Evolutionary conservation across 2,888 invertebrate species (phyloP).

Genomic region (Mythimna ferrago): DNA sequence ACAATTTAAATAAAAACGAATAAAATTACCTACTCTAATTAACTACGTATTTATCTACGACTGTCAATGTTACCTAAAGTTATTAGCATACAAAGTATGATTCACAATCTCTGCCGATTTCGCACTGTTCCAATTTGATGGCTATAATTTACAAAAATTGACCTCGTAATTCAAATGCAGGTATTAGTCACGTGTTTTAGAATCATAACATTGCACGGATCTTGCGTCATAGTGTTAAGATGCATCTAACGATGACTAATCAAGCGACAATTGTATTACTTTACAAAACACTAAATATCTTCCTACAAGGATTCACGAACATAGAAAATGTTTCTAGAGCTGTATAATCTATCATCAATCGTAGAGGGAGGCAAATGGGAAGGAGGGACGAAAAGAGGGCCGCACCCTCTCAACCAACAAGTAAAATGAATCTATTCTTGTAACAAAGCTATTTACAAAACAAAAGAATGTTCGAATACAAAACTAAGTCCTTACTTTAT

Average conservation of each 20-base stretch:
- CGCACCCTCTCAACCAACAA: slow-evolving; percentile 59
- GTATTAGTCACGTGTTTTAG: slow-evolving; percentile 48
- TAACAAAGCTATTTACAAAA: slow-evolving; percentile 51
- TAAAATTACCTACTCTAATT: neutral
- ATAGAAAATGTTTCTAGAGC: slow-evolving; percentile 10
- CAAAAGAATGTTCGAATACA: slow-evolving; percentile 28
- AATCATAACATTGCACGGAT: slow-evolving; percentile 46
- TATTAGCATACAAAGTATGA: slow-evolving; percentile 20
- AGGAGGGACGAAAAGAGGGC: slow-evolving; percentile 54
- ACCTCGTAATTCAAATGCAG: slow-evolving; percentile 45
- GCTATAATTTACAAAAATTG: slow-evolving; percentile 46
- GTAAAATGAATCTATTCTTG: slow-evolving; percentile 57
- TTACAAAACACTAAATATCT: slow-evolving; percentile 31
- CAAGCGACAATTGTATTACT: slow-evolving; percentile 41
- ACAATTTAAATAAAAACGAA: neutral
- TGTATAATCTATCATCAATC: slow-evolving; percentile 72
- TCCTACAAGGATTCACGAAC: slow-evolving; percentile 27
- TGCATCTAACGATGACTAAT: slow-evolving; percentile 56
- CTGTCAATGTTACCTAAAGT: neutral
- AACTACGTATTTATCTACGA: neutral
- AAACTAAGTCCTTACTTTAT: slow-evolving; percentile 1
- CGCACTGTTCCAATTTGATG: slow-evolving; percentile 24
- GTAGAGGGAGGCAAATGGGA: slow-evolving; percentile 66
- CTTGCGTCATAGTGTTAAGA: slow-evolving; percentile 51
- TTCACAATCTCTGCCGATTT: slow-evolving; percentile 37